A percentile compares a stretch with the other conserved stretches of the same genome.
Evolutionary conservation across 2,797 vertebrate genomes (phyloP).

Genomic region (Anas capensis): DNA sequence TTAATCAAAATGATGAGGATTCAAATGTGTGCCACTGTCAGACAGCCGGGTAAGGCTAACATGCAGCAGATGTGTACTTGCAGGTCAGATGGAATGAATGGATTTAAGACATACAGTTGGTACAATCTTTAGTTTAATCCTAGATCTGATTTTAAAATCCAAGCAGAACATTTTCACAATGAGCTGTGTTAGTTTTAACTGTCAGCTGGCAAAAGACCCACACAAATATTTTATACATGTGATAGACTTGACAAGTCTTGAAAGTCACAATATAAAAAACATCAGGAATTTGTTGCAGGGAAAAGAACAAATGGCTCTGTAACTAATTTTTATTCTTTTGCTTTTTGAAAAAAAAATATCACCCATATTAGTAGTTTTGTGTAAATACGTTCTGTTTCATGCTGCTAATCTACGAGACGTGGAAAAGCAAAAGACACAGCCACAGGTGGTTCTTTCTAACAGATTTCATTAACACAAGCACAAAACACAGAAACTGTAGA

Average conservation of each 20-base stretch:
- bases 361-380: background rate
- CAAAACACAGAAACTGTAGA: constrained; percentile 5
- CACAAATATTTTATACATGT: background rate
- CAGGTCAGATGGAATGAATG: constrained; percentile 92
- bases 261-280: constrained; percentile 9
- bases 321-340: background rate
- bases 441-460: constrained; percentile 25
- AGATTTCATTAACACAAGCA: constrained; percentile 12
- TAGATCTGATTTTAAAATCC: constrained; percentile 65
- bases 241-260: background rate
- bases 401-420: background rate
- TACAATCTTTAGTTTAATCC: constrained; percentile 74
- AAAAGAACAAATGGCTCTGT: background rate
- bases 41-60: constrained; percentile 79
- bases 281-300: background rate
- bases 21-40: constrained; percentile 80
- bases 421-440: background rate
- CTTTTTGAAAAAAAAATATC: background rate
- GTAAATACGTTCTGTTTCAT: constrained; percentile 26
- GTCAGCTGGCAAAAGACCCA: background rate
- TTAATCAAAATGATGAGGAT: constrained; percentile 88
- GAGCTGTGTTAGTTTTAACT: constrained; percentile 5
- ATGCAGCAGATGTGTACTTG: constrained; percentile 86
- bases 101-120: constrained; percentile 82
- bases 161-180: constrained; percentile 39